Evolutionary conservation across 2,797 vertebrate genomes (phyloP).

Genomic region (Nyctibius grandis): DNA sequence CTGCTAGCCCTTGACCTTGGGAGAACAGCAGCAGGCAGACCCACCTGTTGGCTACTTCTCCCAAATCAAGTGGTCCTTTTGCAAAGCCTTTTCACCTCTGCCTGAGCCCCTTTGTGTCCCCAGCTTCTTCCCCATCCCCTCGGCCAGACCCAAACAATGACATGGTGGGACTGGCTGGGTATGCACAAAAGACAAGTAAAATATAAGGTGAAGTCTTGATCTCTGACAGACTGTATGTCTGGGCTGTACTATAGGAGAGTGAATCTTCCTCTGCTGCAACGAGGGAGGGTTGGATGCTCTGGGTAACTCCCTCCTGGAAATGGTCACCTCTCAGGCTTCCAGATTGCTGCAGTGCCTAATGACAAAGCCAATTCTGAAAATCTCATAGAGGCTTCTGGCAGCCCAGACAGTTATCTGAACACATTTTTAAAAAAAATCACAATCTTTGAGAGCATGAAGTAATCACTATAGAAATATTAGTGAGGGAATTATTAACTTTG

Average conservation of each 20-base stretch:
- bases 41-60: background rate
- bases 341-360: background rate
- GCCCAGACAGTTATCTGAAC: background rate
- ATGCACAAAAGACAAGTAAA: background rate
- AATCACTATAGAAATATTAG: background rate
- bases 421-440: background rate
- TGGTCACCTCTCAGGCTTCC: fast-evolving
- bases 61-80: background rate
- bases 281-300: background rate
- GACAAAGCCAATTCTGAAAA: background rate
- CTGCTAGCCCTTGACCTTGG: background rate
- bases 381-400: background rate
- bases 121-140: background rate
- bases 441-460: background rate
- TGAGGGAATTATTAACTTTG: background rate
- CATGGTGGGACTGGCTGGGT: background rate
- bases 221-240: background rate
- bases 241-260: fast-evolving
- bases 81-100: background rate
- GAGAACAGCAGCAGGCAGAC: background rate
- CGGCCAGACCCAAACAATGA: background rate
- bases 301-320: background rate
- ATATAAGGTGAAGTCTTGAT: background rate
- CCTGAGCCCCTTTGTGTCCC: background rate
- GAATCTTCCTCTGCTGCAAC: fast-evolving